Evolutionary conservation across 2,888 invertebrate species (phyloP).

Genomic region (Colostygia pectinataria): DNA sequence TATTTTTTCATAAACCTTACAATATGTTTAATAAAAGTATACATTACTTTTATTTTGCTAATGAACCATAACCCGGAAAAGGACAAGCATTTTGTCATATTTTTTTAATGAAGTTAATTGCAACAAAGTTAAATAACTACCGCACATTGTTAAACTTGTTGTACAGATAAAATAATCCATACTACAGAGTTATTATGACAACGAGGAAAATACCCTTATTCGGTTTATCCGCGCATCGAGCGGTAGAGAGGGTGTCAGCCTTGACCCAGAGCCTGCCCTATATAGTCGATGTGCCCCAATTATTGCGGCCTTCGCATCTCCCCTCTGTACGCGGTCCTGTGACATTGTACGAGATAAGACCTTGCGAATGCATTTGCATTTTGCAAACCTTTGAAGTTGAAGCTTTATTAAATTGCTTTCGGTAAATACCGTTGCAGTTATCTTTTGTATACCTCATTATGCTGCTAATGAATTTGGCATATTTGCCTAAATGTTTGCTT

Average conservation of each 20-base stretch:
- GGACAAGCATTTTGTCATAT: too few relatives aligned
- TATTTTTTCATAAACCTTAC: too few relatives aligned
- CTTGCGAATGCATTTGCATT: slow-evolving; percentile 26
- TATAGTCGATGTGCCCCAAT: slow-evolving; percentile 69
- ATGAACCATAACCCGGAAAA: too few relatives aligned
- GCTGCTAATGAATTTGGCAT: too few relatives aligned
- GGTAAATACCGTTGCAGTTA: too few relatives aligned
- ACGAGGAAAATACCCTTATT: slow-evolving; percentile 12
- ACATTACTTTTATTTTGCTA: too few relatives aligned
- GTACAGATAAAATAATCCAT: not conserved
- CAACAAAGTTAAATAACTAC: too few relatives aligned
- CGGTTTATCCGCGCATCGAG: slow-evolving; percentile 20
- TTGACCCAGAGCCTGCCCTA: slow-evolving; percentile 69
- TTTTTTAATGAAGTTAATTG: too few relatives aligned
- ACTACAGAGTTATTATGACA: slow-evolving; percentile 2
- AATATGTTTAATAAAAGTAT: too few relatives aligned
- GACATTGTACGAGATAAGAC: slow-evolving; percentile 43
- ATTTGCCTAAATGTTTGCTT: too few relatives aligned
- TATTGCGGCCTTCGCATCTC: slow-evolving; percentile 62
- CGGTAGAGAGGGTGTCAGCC: slow-evolving; percentile 43
- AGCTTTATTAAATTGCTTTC: not conserved
- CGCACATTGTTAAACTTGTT: too few relatives aligned
- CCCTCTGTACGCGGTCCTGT: slow-evolving; percentile 50
- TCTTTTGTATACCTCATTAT: too few relatives aligned
- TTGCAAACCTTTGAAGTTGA: slow-evolving; percentile 2